Evolutionary conservation across 2,113 vertebrate species (phyloP).

Genomic region (Psittacus erithacus): DNA sequence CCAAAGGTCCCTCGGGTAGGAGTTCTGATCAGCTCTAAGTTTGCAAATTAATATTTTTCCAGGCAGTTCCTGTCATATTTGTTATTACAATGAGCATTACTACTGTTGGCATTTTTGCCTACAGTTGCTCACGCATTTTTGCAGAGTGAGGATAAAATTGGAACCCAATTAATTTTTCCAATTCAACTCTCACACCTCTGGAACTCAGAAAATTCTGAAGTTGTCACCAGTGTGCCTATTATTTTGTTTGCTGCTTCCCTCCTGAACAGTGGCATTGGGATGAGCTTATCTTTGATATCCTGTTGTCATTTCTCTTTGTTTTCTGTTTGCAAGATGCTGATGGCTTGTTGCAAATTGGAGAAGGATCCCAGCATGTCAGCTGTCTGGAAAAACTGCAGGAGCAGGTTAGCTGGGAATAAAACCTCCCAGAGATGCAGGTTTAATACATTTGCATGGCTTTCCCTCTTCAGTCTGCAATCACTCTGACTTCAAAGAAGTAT

Average conservation of each 20-base stretch:
- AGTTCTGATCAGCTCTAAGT: background rate
- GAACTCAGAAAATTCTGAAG: background rate
- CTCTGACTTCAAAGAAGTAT: background rate
- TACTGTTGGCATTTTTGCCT: slow-evolving; percentile 12
- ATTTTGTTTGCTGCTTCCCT: background rate
- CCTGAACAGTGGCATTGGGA: background rate
- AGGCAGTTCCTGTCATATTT: background rate
- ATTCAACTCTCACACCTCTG: background rate
- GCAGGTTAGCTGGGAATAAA: background rate
- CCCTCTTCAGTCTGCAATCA: background rate
- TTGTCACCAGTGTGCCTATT: background rate
- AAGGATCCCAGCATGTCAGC: background rate
- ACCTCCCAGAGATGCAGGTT: background rate
- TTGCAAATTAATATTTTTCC: background rate
- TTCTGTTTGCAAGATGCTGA: background rate
- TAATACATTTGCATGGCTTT: background rate
- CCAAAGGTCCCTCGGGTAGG: background rate
- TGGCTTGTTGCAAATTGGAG: background rate
- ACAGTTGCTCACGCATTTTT: background rate
- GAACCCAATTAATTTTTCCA: slow-evolving; percentile 50
- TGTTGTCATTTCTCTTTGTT: slow-evolving; percentile 19
- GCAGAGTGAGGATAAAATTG: background rate
- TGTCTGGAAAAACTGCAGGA: background rate
- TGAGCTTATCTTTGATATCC: background rate
- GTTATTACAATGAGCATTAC: background rate